Conservation (phyloP, 2,113 vertebrate species). For the Lichenostomus cassidix region DNA sequence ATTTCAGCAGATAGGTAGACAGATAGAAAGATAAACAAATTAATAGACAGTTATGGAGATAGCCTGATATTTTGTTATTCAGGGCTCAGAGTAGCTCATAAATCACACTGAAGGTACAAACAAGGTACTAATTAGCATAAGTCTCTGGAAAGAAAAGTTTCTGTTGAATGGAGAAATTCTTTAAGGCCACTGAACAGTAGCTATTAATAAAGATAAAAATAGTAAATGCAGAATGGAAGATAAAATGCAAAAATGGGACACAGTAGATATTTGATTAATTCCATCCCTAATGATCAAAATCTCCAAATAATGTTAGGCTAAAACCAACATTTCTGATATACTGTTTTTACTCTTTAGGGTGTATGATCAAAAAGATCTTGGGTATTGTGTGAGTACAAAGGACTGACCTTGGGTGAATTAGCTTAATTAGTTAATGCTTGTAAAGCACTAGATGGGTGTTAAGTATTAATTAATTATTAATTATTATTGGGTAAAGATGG, state of each 20-base stretch:
- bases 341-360: constrained; percentile 61
- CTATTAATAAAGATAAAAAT: constrained; percentile 66
- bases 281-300: constrained; percentile 66
- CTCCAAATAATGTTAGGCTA: constrained; percentile 56
- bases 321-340: constrained; percentile 61
- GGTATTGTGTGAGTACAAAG: constrained; percentile 63
- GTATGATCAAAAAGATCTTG: constrained; percentile 63
- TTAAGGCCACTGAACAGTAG: constrained; percentile 65
- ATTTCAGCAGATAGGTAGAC: constrained; percentile 75
- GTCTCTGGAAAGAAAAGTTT: constrained; percentile 70
- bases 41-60: constrained; percentile 74
- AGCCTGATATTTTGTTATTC: constrained; percentile 67
- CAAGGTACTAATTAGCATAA: constrained; percentile 70
- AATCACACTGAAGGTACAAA: constrained; percentile 62
- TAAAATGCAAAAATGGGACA: constrained; percentile 54
- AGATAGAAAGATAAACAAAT: constrained; percentile 81
- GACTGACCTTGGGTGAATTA: constrained; percentile 69
- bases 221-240: constrained; percentile 49
- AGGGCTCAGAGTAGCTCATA: constrained; percentile 58
- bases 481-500: constrained; percentile 63
- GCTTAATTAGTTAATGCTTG: constrained; percentile 71
- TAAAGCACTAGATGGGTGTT: constrained; percentile 62
- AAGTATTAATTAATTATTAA: constrained; percentile 68
- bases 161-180: constrained; percentile 59
- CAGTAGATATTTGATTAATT: constrained; percentile 61